Base-by-base conservation (phyloP, 2,113 vertebrate species). In the Aptenodytes forsteri region DNA sequence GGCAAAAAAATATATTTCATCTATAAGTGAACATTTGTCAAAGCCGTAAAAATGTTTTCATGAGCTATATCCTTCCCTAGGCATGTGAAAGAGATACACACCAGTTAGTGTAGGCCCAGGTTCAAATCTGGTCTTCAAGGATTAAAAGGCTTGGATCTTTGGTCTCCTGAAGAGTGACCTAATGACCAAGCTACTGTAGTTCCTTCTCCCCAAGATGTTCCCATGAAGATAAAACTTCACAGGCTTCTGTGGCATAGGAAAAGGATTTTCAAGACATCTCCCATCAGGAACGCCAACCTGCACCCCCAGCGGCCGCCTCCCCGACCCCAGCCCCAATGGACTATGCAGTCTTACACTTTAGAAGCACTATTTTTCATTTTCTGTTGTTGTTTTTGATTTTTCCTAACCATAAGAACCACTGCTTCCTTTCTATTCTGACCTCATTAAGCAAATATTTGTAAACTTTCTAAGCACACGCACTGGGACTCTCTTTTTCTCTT, bases 1-100 rank as follows among this genome's bases (percentile, higher is more conserved):
- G n/a, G 69, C n/a, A 87, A 94, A 96, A 90, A 93, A 77, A 36
- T n/a, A 9, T 75, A 86, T 97, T 94, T 96, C 22, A 85, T 95
- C 84, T 94, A 1, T 83, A 95, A 95, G 78, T 26, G 96, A 95
- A 61, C 84, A 56, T 93, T 93, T 91, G 75, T 96, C 62, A 95
- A 88, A 95, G 71, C 66, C 4, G 3, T 36, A 16, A 83, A 87
- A 83, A 36, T 76, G 91, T 91, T 96, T 92, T 79, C 38, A 49
- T 40, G 73, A 87, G 73, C 0, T 44, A 22, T 54, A 20, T 72
- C 56, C 65, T 76, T 91, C 65, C 34, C 66, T 49, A 34, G 42
- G 52, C 56, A 26, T 26, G 61, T 72, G 64, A 77, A 77, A 83
- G 71, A 62, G 66, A 80, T 6, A 77, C 52, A 49, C 2, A 2